A percentile compares a stretch with the other conserved stretches of the same genome.
Conservation (phyloP, 2,888 invertebrate species). For the Nephrocerus scutellatus region DNA sequence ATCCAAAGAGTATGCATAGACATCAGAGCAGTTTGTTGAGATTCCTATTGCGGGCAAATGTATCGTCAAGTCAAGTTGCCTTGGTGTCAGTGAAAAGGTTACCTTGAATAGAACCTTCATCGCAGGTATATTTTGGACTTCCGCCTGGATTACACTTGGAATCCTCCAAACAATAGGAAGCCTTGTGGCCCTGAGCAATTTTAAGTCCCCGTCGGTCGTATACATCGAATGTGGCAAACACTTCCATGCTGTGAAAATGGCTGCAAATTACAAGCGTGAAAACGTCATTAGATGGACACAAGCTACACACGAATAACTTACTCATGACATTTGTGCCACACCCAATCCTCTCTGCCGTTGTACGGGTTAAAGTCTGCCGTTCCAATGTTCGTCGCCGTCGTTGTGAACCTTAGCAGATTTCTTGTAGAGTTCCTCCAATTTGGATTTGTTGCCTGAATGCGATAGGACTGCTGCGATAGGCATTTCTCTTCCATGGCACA, state of each 20-base stretch:
- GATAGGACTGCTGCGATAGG: slow-evolving; percentile 34
- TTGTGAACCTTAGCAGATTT: slow-evolving; percentile 34
- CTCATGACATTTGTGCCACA: slow-evolving; percentile 37
- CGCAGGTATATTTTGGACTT: slow-evolving; percentile 28
- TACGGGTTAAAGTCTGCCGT: slow-evolving; percentile 37
- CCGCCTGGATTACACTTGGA: slow-evolving; percentile 29
- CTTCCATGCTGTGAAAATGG: slow-evolving; percentile 39
- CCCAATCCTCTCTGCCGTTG: slow-evolving; percentile 37
- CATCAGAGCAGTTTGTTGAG: slow-evolving; percentile 34
- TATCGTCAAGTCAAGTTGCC: too few species aligned
- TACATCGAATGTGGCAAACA: slow-evolving; percentile 38
- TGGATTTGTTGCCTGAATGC: slow-evolving; percentile 30
- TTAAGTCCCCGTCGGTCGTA: slow-evolving; percentile 31
- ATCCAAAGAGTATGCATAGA: slow-evolving; percentile 31
- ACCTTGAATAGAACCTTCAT: too few species aligned
- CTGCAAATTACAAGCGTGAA: slow-evolving; percentile 9
- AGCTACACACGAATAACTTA: neutral
- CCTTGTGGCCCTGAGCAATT: slow-evolving; percentile 38
- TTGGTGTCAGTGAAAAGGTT: too few species aligned
- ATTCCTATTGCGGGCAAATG: slow-evolving; percentile 24
- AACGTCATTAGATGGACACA: neutral
- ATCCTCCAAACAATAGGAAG: slow-evolving; percentile 39
- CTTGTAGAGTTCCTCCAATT: slow-evolving; percentile 28
- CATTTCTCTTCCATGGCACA: slow-evolving; percentile 42
- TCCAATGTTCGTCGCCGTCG: slow-evolving; percentile 37